Evolutionary conservation across 2,113 vertebrate genomes (phyloP).

Genomic region (Speoplatyrhinus poulsoni): DNA sequence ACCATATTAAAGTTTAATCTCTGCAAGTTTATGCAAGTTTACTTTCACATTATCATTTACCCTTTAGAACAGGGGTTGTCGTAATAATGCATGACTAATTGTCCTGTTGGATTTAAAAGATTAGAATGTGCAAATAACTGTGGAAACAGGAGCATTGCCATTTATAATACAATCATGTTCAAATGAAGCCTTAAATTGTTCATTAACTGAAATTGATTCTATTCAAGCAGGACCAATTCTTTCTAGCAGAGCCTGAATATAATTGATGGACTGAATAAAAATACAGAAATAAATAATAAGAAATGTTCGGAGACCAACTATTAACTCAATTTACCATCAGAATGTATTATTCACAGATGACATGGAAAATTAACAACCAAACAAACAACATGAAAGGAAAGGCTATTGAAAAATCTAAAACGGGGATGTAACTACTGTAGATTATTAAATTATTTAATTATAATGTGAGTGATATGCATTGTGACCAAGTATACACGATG

Average conservation of each 20-base stretch:
- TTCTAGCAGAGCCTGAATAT: background rate
- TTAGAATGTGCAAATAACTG: background rate
- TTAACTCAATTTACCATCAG: too few relatives aligned
- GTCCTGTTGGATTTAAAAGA: background rate
- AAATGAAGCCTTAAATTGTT: background rate
- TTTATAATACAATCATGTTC: background rate
- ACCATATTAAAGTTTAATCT: background rate
- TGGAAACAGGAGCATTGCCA: background rate
- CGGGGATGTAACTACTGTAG: too few relatives aligned
- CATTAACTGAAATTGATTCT: background rate
- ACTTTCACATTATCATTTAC: conserved; percentile 10
- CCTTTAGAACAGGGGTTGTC: too few relatives aligned
- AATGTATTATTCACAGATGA: too few relatives aligned
- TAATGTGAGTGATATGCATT: too few relatives aligned
- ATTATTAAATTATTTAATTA: too few relatives aligned
- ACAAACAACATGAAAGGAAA: too few relatives aligned
- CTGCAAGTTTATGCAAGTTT: background rate
- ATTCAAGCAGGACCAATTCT: background rate
- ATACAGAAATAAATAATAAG: too few relatives aligned
- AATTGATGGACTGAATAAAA: background rate
- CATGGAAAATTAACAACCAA: too few relatives aligned
- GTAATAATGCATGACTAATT: background rate
- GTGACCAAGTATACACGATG: too few relatives aligned
- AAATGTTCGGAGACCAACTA: too few relatives aligned
- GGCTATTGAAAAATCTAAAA: too few relatives aligned